phyloP scores from a whole-genome alignment of 2,888 invertebrate species.

The Amphipyra tragopoginis region DNA sequence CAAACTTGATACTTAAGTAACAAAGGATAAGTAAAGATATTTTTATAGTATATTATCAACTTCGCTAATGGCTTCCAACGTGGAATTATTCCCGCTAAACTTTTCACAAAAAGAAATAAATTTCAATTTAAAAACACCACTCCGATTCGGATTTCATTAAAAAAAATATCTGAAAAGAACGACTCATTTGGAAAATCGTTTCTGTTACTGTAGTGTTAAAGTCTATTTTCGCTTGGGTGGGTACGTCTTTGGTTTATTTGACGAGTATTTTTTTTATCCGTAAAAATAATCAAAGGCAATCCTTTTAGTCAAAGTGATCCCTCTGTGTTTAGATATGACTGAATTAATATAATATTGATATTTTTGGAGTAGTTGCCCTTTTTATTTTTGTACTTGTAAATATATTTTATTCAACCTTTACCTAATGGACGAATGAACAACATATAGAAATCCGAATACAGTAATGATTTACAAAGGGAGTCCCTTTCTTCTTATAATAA shows the following conservation, averaged over 20 bases:
- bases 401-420: slow-evolving; percentile 10
- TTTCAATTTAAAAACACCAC: slow-evolving; percentile 15
- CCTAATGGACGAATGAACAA: neutral
- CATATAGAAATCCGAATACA: no score
- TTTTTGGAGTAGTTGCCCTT: slow-evolving; percentile 2
- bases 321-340: slow-evolving; percentile 13
- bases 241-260: neutral
- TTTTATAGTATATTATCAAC: slow-evolving; percentile 15
- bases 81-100: slow-evolving; percentile 11
- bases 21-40: slow-evolving; percentile 7
- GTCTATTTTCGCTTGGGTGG: slow-evolving; percentile 19
- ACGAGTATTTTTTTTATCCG: slow-evolving; percentile 23
- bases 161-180: slow-evolving; percentile 14
- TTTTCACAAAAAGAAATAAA: slow-evolving; percentile 9
- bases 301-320: slow-evolving; percentile 17
- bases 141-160: slow-evolving; percentile 3
- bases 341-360: slow-evolving; percentile 26
- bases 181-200: slow-evolving; percentile 17
- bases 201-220: slow-evolving; percentile 7
- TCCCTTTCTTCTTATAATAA: no score
- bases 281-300: slow-evolving; percentile 25
- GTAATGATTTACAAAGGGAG: no score
- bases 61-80: slow-evolving; percentile 13
- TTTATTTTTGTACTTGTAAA: slow-evolving; percentile 1
- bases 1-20: slow-evolving; percentile 15